phyloP scores from a whole-genome alignment of 2,888 invertebrate species.

The Phania funesta region DNA sequence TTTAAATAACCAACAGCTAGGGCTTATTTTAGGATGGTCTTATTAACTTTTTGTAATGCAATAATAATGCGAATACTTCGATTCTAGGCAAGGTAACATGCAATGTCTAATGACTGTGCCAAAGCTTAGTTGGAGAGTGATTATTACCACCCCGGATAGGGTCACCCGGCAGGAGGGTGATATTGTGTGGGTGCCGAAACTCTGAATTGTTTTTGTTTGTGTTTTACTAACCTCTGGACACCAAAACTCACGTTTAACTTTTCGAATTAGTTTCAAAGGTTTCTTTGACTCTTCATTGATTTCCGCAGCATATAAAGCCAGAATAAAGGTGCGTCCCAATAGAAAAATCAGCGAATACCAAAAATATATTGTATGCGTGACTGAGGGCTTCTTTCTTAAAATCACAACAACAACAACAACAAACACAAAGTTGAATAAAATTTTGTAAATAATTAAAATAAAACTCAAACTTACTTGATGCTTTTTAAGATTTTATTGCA shows the following conservation, averaged over 20 bases:
- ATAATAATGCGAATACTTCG: too few relatives aligned
- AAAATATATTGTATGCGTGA: constrained; percentile 81
- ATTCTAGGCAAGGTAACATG: too few relatives aligned
- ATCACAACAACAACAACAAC: neutral
- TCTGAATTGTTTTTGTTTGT: neutral
- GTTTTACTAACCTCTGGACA: constrained; percentile 79
- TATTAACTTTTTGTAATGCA: too few relatives aligned
- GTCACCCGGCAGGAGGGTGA: too few relatives aligned
- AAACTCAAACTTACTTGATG: constrained; percentile 76
- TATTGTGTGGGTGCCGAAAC: too few relatives aligned
- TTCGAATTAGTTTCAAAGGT: constrained; percentile 79
- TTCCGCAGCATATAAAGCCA: constrained; percentile 82
- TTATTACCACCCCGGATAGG: too few relatives aligned
- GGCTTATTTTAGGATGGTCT: too few relatives aligned
- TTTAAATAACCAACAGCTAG: too few relatives aligned
- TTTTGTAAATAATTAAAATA: neutral
- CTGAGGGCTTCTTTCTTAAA: constrained; percentile 77
- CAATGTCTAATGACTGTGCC: too few relatives aligned
- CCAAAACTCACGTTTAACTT: constrained; percentile 80
- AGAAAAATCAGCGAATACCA: constrained; percentile 83
- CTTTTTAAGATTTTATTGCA: constrained; percentile 83
- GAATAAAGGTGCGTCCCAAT: constrained; percentile 81
- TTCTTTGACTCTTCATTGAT: constrained; percentile 82
- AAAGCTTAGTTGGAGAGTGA: too few relatives aligned
- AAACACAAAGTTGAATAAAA: too few relatives aligned